Base-by-base conservation (phyloP, 1,140 invertebrate genomes). In the Thalassaphorura encarpata region DNA sequence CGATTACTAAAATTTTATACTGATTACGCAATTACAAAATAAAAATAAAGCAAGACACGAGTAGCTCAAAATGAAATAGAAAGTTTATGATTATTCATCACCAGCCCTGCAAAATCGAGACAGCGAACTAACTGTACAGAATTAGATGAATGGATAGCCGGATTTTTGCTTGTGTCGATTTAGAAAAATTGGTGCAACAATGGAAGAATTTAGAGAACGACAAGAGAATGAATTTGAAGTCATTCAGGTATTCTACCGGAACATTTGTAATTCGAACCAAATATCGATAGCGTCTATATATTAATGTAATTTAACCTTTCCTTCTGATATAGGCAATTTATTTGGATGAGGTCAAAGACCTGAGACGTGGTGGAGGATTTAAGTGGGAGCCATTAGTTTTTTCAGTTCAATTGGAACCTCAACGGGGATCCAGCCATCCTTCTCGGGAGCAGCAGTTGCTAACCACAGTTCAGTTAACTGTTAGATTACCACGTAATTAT, bases 221-320 rank as follows among this genome's bases (percentile, higher is more conserved):
- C 54, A 56, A 41, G 53, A 56, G 18, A 33, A 58, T 42, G 61
- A 63, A 46, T 19, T 63, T 15, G 61, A 63, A 56, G 61, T 54
- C 26, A 57, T 63, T 23, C 59, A 60, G 50, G 61, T 62, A 52
- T 23, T n/a, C n/a, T n/a, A n/a, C n/a, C n/a, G n/a, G n/a, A n/a
- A n/a, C n/a, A n/a, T n/a, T n/a, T n/a, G n/a, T n/a, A n/a, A n/a
- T n/a, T n/a, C n/a, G 8, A 31, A 24, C 2, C n/a, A 24, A 18
- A 2, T 6, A 18, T 36, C 28, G 1, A 16, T 18, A 19, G 19
- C 1, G 42, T 5, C 18, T 40, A 15, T 58, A n/a, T 19, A 18
- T n/a, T 33, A 2, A 4, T 39, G 24, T 39, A n/a, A 15, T 3
- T 15, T 6, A 21, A 24, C 5, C 36, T 45, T 15, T 27, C 19